Conservation (phyloP, 2,888 invertebrate genomes). For the Junonia oenone region DNA sequence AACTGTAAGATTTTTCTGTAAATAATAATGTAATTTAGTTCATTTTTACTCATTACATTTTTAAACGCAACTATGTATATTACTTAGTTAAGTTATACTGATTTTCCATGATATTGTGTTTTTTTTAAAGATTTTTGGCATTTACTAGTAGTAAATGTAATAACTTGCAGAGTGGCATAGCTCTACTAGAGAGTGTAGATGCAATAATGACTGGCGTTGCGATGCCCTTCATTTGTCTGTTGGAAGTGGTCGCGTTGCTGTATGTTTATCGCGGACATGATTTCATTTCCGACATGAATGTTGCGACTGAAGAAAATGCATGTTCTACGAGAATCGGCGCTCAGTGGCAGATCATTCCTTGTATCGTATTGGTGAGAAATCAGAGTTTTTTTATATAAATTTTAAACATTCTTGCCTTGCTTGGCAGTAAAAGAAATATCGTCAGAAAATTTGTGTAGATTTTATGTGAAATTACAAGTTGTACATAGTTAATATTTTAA, state of each 20-base stretch:
- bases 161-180: constrained; percentile 50
- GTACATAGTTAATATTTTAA: too few relatives aligned
- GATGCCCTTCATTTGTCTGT: constrained; percentile 46
- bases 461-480: too few relatives aligned
- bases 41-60: too few relatives aligned
- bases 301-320: constrained; percentile 60
- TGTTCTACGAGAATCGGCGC: constrained; percentile 51
- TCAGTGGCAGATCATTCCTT: constrained; percentile 58
- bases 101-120: too few relatives aligned
- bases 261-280: constrained; percentile 58
- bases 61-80: too few relatives aligned
- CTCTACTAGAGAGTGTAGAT: constrained; percentile 57
- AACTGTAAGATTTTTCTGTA: constrained; percentile 41
- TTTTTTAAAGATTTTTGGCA: too few relatives aligned
- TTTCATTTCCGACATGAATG: constrained; percentile 59
- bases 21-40: not conserved
- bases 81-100: too few relatives aligned
- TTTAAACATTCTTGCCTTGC: too few relatives aligned
- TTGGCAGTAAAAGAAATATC: too few relatives aligned
- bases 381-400: too few relatives aligned
- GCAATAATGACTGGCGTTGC: constrained; percentile 50
- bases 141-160: not conserved
- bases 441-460: too few relatives aligned
- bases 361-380: constrained; percentile 51
- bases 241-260: constrained; percentile 53